These are phyloP conservation scores for Vulpes vulpes DNA, from an alignment of 2,113 vertebrate genomes.

Conservation along the genomic window DNA sequence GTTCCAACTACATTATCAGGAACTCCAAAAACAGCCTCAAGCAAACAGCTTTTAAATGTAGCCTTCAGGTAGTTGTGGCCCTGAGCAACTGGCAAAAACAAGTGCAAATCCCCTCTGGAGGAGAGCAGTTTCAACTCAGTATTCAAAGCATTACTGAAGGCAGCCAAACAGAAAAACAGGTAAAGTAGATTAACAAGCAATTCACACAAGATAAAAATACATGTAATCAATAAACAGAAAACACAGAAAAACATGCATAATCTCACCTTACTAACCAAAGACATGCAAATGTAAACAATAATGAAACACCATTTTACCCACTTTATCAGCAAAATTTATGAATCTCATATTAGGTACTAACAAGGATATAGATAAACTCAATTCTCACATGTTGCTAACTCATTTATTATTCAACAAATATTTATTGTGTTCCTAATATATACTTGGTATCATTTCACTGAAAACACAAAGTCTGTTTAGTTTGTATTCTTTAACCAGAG, in stretches of 20 bases:
- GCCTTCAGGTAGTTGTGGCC: not conserved
- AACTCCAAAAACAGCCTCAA: not conserved
- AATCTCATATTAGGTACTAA: not conserved
- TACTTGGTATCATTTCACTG: not conserved
- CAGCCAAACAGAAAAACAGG: not conserved
- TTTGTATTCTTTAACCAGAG: not conserved
- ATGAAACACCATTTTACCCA: not conserved
- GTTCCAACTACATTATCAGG: too few relatives aligned
- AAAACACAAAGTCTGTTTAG: slow-evolving; percentile 30
- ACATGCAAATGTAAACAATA: not conserved
- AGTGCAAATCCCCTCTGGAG: not conserved
- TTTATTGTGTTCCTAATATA: not conserved
- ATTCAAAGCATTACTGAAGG: not conserved
- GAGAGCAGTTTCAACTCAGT: not conserved
- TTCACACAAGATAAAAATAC: not conserved
- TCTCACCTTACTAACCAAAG: not conserved
- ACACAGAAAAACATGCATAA: not conserved
- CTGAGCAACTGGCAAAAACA: not conserved
- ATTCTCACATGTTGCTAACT: not conserved
- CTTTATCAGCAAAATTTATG: not conserved
- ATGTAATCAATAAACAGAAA: not conserved
- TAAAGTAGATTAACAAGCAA: not conserved
- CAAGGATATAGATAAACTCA: not conserved
- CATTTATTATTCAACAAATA: not conserved
- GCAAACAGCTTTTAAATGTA: not conserved